Percentiles rank a stretch among this genome's conserved stretches.
Conservation (phyloP, 2,113 vertebrate species). For the Grus americana region DNA sequence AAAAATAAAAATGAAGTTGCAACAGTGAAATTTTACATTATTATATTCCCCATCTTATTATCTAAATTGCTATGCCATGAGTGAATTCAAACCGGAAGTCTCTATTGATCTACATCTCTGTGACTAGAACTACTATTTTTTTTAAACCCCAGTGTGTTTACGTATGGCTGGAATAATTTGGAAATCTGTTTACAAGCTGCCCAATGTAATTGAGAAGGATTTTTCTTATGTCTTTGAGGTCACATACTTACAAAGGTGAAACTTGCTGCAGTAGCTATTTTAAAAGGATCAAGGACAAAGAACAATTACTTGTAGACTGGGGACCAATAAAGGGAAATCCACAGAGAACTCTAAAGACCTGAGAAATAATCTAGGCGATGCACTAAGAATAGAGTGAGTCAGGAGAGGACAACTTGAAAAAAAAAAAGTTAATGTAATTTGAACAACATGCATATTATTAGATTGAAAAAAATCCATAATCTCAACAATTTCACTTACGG, state of each 20-base stretch:
- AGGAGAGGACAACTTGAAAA: background rate
- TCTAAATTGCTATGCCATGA: background rate
- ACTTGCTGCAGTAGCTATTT: background rate
- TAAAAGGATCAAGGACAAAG: background rate
- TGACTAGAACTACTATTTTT: background rate
- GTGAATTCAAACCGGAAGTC: background rate
- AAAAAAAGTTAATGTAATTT: background rate
- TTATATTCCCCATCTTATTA: background rate
- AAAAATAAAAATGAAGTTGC: background rate
- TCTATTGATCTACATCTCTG: background rate
- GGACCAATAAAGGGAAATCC: background rate
- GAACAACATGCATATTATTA: background rate
- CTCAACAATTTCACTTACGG: background rate
- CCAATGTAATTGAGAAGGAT: background rate
- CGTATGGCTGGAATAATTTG: background rate
- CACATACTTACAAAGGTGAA: background rate
- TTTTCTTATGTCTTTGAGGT: background rate
- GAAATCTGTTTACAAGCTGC: constrained; percentile 1
- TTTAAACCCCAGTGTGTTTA: background rate
- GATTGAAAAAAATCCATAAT: background rate
- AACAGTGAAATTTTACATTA: background rate
- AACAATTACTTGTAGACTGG: background rate
- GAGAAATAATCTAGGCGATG: background rate
- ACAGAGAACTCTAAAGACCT: background rate
- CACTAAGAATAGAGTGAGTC: background rate